Evolutionary conservation across 2,113 vertebrate species (phyloP).

Genomic region (Dryoscopus gambensis): DNA sequence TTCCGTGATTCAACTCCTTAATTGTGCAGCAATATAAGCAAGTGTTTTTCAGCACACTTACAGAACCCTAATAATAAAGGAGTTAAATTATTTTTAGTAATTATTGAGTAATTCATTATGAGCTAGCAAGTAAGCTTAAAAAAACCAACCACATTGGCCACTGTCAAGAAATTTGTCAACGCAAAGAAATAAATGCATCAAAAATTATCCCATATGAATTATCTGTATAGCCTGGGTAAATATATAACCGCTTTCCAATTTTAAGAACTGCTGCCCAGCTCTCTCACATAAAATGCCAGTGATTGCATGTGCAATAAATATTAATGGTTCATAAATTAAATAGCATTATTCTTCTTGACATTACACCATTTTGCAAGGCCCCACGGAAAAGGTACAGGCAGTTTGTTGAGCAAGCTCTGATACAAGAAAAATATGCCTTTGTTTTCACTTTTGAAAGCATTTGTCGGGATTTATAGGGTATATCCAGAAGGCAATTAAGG

Average conservation of each 20-base stretch:
- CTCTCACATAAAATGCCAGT: not conserved
- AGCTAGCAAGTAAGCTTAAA: not conserved
- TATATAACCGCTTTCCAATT: not conserved
- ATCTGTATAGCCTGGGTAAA: not conserved
- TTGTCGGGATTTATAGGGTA: constrained; percentile 17
- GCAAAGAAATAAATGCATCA: not conserved
- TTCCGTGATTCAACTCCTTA: not conserved
- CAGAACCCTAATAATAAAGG: not conserved
- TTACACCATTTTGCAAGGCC: constrained; percentile 7
- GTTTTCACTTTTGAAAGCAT: constrained; percentile 6
- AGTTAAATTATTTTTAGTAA: not conserved
- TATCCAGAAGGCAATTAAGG: constrained; percentile 29
- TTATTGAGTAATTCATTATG: not conserved
- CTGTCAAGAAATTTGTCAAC: not conserved
- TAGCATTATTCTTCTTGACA: constrained; percentile 41
- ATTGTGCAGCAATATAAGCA: not conserved
- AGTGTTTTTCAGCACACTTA: not conserved
- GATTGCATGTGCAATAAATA: constrained; percentile 43
- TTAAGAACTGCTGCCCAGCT: constrained; percentile 19
- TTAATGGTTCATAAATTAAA: constrained; percentile 48
- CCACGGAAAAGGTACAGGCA: not conserved
- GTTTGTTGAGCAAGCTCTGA: not conserved
- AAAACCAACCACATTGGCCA: not conserved
- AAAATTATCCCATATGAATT: not conserved
- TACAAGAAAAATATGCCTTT: constrained; percentile 10